These are phyloP conservation scores for Sycon ciliatum DNA, from an alignment of 37 sponge, comb jelly and placozoan species.

Conservation along the genomic window DNA sequence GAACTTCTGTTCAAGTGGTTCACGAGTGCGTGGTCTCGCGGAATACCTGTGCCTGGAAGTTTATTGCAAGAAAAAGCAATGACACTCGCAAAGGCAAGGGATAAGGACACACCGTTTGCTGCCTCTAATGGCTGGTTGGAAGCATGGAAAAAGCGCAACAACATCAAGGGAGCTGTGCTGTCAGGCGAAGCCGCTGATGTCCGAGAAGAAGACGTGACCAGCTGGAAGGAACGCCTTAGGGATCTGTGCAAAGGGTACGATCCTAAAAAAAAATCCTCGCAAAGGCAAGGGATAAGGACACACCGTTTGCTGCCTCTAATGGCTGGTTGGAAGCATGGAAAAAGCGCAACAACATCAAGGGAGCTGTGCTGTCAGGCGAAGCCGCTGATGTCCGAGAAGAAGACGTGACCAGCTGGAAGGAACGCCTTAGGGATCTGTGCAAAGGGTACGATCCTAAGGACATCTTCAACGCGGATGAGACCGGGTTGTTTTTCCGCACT, in stretches of 20 bases:
- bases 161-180: neutral
- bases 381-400: conserved; percentile 10
- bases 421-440: neutral
- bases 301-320: conserved; percentile 19
- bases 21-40: neutral
- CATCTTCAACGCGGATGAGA: conserved; percentile 34
- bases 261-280: too few species aligned
- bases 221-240: conserved; percentile 3
- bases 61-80: conserved; percentile 19
- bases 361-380: conserved; percentile 18
- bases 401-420: conserved; percentile 17
- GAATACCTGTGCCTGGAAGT: conserved; percentile 18
- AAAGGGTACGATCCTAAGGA: conserved; percentile 21
- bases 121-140: conserved; percentile 33
- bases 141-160: conserved; percentile 16
- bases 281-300: too few species aligned
- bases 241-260: conserved; percentile 17
- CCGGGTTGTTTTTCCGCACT: conserved; percentile 34
- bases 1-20: too few species aligned
- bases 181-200: conserved; percentile 32
- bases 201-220: neutral
- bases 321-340: conserved; percentile 20
- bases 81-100: neutral
- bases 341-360: conserved; percentile 10
- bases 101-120: neutral